A percentile compares a stretch with the other conserved stretches of the same genome.
phyloP scores from a whole-genome alignment of 1,140 invertebrate species.

The Drosophila equinoxialis region DNA sequence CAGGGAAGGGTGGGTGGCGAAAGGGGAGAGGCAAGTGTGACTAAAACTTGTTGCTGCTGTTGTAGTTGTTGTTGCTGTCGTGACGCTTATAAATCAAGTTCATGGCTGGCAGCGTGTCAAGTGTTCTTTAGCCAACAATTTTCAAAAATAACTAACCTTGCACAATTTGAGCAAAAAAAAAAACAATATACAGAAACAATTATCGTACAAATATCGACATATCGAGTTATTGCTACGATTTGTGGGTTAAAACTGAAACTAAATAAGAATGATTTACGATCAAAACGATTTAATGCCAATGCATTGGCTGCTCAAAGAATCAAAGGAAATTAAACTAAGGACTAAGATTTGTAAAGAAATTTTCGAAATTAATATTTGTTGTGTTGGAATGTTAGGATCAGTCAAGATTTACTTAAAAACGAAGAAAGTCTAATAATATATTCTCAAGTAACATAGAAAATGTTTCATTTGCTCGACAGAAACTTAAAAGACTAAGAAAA shows the following conservation, averaged over 20 bases:
- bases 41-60: slow-evolving; percentile 32
- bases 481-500: too few species aligned
- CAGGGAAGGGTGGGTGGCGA: not conserved
- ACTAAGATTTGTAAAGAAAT: too few species aligned
- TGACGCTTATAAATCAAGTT: slow-evolving; percentile 75
- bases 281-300: too few species aligned
- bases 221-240: not conserved
- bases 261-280: too few species aligned
- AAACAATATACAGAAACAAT: slow-evolving; percentile 4
- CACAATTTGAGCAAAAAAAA: slow-evolving; percentile 54
- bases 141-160: slow-evolving; percentile 68
- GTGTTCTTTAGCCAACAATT: slow-evolving; percentile 62
- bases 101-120: slow-evolving; percentile 72
- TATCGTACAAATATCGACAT: not conserved
- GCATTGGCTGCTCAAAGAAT: too few species aligned
- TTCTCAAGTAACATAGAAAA: too few species aligned
- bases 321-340: too few species aligned
- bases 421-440: too few species aligned
- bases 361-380: too few species aligned
- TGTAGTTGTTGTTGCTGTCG: slow-evolving; percentile 25
- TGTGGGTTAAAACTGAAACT: not conserved
- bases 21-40: not conserved
- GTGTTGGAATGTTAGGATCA: too few species aligned
- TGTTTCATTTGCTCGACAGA: too few species aligned
- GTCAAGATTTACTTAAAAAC: too few species aligned